Base-by-base conservation (phyloP, 2,888 invertebrate species). In the Apomyelois bistriatella region DNA sequence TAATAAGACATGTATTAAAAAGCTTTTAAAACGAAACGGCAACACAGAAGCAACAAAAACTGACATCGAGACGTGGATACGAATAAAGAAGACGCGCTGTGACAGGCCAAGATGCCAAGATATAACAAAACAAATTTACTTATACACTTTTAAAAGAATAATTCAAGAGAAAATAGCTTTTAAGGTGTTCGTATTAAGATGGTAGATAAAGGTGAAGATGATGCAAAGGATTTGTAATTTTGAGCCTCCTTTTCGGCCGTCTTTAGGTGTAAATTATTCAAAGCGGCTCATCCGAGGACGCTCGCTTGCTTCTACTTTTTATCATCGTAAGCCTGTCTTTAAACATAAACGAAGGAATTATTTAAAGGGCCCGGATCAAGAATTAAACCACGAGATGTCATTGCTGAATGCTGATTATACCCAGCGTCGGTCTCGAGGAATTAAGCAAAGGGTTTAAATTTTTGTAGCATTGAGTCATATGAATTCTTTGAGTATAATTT, bases 211-310 rank as follows among this genome's bases (percentile, higher is more conserved):
- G 13, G 52, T 35, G 12, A 42, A 52, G 36, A 17, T 47, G 35
- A 54, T 41, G 59, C 41, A 56, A 55, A 49, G 54, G 62, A 54
- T 53, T 66, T 63, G 67, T 60, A 60, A 68, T 69, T 55, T 66
- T 69, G 71, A 71, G 67, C 64, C 68, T 71, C 68, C 70, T 73
- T 77, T 76, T 74, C 69, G 66, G 76, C 76, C 52, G 80, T 80
- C 82, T 84, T 82, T 81, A 83, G 81, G 83, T 84, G 86, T 87
- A 85, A 87, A 88, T 87, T 85, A 88, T 88, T 87, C 83, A 88
- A 80, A 82, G 66, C 70, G 71, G 78, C 75, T 85, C 82, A 82
- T 83, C 83, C 76, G 60, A 70, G 65, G 72, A 76, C 72, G 79
- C 77, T 72, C 62, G 69, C 70, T 74, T 77, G 79, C 75, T 71